Percentiles rank a stretch among this genome's conserved stretches.
Evolutionary conservation across 2,888 invertebrate genomes (phyloP).

Genomic region (Caenorhabditis macrosperma): DNA sequence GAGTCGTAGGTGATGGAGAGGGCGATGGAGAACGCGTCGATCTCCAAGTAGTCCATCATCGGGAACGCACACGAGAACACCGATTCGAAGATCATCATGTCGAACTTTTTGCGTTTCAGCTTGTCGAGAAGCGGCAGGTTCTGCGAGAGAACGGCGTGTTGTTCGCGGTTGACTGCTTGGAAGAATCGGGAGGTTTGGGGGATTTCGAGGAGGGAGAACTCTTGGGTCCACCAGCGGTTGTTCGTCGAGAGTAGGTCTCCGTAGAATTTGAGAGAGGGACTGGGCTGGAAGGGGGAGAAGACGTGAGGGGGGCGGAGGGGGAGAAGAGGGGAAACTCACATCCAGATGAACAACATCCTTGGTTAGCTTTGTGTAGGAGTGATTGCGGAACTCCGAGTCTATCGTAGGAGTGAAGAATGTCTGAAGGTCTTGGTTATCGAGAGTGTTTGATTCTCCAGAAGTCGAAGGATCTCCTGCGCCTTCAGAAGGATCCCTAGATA

Average conservation of each 20-base stretch:
- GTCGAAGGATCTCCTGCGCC: no score
- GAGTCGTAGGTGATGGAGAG: constrained; percentile 18
- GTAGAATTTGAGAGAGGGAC: constrained; percentile 16
- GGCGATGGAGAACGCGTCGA: constrained; percentile 7
- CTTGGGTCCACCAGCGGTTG: constrained; percentile 23
- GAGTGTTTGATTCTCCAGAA: no score
- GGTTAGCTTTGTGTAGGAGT: constrained; percentile 18
- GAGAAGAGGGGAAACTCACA: background rate
- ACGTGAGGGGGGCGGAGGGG: constrained; percentile 30
- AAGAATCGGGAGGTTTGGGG: constrained; percentile 26
- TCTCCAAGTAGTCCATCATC: constrained; percentile 21
- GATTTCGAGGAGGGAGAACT: constrained; percentile 15
- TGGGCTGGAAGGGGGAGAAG: constrained; percentile 22
- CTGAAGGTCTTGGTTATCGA: background rate
- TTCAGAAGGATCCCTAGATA: no score
- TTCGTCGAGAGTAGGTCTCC: constrained; percentile 27
- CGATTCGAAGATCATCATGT: constrained; percentile 15
- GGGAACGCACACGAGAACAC: constrained; percentile 26
- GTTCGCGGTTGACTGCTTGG: constrained; percentile 3
- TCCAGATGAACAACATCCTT: constrained; percentile 29
- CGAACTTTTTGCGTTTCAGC: constrained; percentile 17
- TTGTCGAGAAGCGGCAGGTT: constrained; percentile 3
- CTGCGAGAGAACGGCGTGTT: constrained; percentile 7
- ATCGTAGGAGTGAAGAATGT: constrained; percentile 31
- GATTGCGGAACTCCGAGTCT: constrained; percentile 12